These are phyloP conservation scores for Acanthococcus lagerstroemiae DNA, from an alignment of 2,888 invertebrate genomes.

Conservation along the genomic window DNA sequence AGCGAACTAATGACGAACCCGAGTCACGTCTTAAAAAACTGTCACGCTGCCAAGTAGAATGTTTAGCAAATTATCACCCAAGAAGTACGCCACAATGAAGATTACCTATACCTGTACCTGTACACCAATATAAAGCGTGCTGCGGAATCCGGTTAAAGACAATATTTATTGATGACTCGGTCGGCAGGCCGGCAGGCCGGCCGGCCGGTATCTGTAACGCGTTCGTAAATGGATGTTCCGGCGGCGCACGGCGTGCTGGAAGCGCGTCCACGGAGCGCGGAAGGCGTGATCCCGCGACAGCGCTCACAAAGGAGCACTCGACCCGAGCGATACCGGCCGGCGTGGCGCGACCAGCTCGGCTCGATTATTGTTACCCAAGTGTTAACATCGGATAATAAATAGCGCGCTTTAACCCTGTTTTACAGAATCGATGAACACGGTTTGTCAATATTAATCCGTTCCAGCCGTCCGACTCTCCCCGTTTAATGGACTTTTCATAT, in stretches of 20 bases:
- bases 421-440: constrained; percentile 22
- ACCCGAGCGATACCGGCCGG: background rate
- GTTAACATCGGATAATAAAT: constrained; percentile 25
- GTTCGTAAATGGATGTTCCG: constrained; percentile 8
- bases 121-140: constrained; percentile 15
- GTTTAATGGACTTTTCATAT: constrained; percentile 25
- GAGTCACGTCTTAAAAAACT: constrained; percentile 15
- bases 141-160: constrained; percentile 22
- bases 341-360: background rate
- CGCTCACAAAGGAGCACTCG: background rate
- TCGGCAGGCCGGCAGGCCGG: too few species aligned
- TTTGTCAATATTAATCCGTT: constrained; percentile 25
- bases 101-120: constrained; percentile 16
- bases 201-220: constrained; percentile 21
- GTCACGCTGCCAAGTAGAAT: constrained; percentile 27
- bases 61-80: constrained; percentile 26
- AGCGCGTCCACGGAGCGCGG: background rate
- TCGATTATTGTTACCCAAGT: constrained; percentile 20
- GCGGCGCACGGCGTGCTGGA: background rate
- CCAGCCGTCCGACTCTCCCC: background rate
- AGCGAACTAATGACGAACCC: constrained; percentile 13
- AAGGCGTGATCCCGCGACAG: background rate
- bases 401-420: constrained; percentile 23
- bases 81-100: constrained; percentile 26
- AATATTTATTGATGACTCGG: constrained; percentile 24